Base-by-base conservation (phyloP, 2,888 invertebrate species). In the Rhabditoides inermis region DNA sequence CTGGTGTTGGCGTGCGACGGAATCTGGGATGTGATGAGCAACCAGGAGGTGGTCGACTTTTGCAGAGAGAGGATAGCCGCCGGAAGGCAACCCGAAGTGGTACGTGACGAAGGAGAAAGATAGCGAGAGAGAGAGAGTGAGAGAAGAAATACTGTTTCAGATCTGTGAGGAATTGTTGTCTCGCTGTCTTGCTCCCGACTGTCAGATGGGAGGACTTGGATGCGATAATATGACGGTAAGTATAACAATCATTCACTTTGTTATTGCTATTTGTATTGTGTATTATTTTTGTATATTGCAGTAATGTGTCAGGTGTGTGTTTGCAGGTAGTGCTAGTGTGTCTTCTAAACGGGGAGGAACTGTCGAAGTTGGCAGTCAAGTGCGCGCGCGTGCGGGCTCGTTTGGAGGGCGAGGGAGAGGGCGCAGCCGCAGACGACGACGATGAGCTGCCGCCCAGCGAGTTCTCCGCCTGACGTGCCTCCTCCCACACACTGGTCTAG, bases 11-110 rank as follows among this genome's bases (percentile, higher is more conserved):
- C 95, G 0, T 98, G 95, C 78, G 98, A 98, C 78, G 98, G 98
- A 26, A 95, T 98, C 67, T 98, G 98, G 95, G 98, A 98, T 78
- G 95, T 95, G 25, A 83, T 98, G 82, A 87, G 85, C 45, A 94
- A 89, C 78, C 86, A 88, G 80, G 60, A 75, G 53, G 95, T 91
- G 44, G 83, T 90, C 40, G 84, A 87, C 49, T 95, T 90, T 81
- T 86, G 94, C 55, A 84, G 91, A 46, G 83, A 84, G 53, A 84
- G 88, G 37, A 83, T 98, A 51, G 84, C 86, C 7, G 83, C 83
- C 58, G 85, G 87, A 2, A 84, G 87, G 82, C 87, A 88, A 78
- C 94, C 94, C 18, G 89, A 91, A 76, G 85, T 85, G 58, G 82
- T 82, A 63, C 68, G 75, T 63, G 1, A 37, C 22, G n/a, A n/a